phyloP scores from a whole-genome alignment of 1,140 invertebrate genomes.

The Brachionus rotundiformis region DNA sequence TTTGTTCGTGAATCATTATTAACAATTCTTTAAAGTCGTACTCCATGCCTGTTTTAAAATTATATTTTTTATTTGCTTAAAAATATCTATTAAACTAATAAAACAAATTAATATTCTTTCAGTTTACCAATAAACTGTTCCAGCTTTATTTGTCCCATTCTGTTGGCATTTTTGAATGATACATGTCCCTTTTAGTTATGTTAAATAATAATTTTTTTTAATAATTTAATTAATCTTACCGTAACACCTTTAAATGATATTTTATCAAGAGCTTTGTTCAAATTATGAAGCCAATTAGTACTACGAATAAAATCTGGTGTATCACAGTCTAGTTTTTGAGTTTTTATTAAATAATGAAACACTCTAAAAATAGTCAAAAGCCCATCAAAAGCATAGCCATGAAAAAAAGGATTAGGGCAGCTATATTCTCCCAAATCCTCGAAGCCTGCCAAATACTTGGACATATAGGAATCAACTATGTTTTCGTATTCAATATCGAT shows the following conservation, averaged over 20 bases:
- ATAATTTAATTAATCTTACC: slow-evolving; percentile 13
- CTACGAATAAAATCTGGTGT: not conserved
- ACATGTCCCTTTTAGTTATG: slow-evolving; percentile 75
- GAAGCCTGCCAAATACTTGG: not conserved
- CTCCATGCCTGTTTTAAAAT: not conserved
- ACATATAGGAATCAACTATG: slow-evolving; percentile 53
- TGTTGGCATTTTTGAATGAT: slow-evolving; percentile 88
- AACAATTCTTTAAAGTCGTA: slow-evolving; percentile 5
- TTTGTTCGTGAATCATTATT: slow-evolving; percentile 43
- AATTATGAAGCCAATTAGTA: slow-evolving; percentile 16
- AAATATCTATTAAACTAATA: not conserved
- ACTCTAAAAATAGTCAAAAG: slow-evolving; percentile 47
- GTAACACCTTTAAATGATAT: slow-evolving; percentile 38
- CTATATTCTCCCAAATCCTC: slow-evolving; percentile 73
- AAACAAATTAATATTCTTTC: slow-evolving; percentile 51
- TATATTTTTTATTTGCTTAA: not conserved
- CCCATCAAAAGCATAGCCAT: slow-evolving; percentile 76
- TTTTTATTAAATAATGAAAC: not conserved
- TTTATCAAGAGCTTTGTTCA: slow-evolving; percentile 32
- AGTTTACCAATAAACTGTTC: slow-evolving; percentile 84
- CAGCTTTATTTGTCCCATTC: slow-evolving; percentile 86
- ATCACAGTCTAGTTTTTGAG: not conserved
- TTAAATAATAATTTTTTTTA: slow-evolving; percentile 3
- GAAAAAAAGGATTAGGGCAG: slow-evolving; percentile 81
- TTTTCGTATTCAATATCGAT: slow-evolving; percentile 55